A percentile compares a stretch with the other conserved stretches of the same genome.
Evolutionary conservation across 2,888 invertebrate genomes (phyloP).

Genomic region (Acheta domesticus): DNA sequence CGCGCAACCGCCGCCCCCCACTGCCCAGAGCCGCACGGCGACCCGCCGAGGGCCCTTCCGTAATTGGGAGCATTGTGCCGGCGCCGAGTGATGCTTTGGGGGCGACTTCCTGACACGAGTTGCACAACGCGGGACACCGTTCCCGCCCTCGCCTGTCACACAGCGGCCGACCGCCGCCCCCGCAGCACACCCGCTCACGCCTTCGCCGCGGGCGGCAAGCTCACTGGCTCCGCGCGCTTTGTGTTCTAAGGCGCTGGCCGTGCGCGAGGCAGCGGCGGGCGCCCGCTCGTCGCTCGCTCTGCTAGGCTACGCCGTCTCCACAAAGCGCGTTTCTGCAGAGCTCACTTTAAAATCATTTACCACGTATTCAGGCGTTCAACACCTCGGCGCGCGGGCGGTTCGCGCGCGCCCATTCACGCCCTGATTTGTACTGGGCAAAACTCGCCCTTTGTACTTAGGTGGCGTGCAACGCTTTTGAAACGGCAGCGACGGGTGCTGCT

Average conservation of each 20-base stretch:
- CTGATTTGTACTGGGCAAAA: neutral
- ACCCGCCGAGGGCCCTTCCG: too few relatives aligned
- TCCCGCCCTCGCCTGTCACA: neutral
- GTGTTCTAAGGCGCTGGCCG: too few relatives aligned
- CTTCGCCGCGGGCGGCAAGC: neutral
- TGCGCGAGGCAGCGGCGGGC: neutral
- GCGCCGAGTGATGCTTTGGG: too few relatives aligned
- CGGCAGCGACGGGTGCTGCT: neutral
- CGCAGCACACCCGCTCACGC: neutral
- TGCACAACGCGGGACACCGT: neutral
- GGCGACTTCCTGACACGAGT: neutral
- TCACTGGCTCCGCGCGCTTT: too few relatives aligned
- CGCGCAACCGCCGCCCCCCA: too few relatives aligned
- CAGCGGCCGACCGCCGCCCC: neutral
- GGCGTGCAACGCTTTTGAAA: neutral
- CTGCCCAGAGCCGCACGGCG: too few relatives aligned
- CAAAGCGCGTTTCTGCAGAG: neutral
- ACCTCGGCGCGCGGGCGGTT: neutral
- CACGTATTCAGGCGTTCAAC: neutral
- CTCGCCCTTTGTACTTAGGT: neutral
- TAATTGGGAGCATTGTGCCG: too few relatives aligned
- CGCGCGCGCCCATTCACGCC: neutral
- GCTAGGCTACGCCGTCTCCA: neutral
- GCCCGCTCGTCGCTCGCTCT: neutral
- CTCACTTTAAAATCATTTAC: constrained; percentile 18